phyloP scores from a whole-genome alignment of 2,113 vertebrate species.

The Galbula dea region DNA sequence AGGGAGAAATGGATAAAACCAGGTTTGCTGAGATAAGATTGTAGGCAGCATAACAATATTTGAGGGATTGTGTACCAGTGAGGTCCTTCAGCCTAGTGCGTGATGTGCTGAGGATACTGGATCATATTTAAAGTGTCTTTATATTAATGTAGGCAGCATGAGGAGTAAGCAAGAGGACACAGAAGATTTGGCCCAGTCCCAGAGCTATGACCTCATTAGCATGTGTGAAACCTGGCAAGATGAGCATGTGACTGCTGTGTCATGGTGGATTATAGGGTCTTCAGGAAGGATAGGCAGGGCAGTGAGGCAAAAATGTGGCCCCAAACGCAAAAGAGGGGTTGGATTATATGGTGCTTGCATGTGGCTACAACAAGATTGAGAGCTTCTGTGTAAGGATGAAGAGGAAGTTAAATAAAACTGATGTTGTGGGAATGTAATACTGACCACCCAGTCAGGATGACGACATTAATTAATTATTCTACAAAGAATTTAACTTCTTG shows the following conservation, averaged over 20 bases:
- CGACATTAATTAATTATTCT: neutral
- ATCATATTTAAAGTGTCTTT: neutral
- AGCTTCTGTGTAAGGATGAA: neutral
- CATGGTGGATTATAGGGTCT: neutral
- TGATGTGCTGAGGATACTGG: too few relatives aligned
- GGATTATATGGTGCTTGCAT: too few relatives aligned
- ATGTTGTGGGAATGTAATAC: neutral
- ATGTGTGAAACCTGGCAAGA: neutral
- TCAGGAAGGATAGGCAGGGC: neutral
- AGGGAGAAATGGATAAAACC: neutral
- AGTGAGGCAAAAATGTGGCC: fast-evolving
- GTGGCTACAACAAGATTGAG: fast-evolving
- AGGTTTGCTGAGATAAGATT: neutral
- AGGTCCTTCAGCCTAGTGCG: neutral
- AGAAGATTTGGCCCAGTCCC: neutral
- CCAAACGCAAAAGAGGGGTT: neutral
- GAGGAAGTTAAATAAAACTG: neutral
- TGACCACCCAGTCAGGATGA: fast-evolving
- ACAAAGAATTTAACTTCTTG: too few relatives aligned
- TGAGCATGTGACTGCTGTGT: neutral
- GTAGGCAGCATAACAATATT: fast-evolving
- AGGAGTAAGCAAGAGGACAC: neutral
- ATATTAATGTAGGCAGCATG: fast-evolving
- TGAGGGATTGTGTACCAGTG: neutral
- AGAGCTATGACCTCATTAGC: fast-evolving